Base-by-base conservation (phyloP, 2,113 vertebrate genomes). In the Myotis brandtii region DNA sequence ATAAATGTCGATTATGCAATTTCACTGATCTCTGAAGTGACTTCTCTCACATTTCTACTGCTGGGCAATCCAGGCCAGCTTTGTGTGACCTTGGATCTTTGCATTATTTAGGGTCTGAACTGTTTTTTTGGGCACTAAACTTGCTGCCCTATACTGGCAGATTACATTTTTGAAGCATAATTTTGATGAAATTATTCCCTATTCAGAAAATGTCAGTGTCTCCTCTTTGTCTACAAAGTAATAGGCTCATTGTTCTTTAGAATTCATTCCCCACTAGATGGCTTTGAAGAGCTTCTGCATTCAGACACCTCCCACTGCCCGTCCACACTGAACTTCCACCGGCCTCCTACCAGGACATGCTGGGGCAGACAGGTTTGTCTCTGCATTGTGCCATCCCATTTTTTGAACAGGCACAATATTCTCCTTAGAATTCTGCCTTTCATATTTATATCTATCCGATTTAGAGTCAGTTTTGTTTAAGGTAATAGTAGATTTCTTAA, bases 11-110 rank as follows among this genome's bases (percentile, higher is more conserved):
- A 67, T 25, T 10, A 59, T 40, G 72, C 82, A 75, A 0, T 76
- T 54, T 56, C 88, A 87, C 80, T 48, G 85, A 93, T 89, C 5
- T 62, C 79, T 37, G 5, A 79, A 76, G 37, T 72, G n/a, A 86
- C 10, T 84, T 73, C 56, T 66, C 6, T 75, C 16, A 37, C 23
- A 56, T 37, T 85, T 88, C 13, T 62, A 2, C 40, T 77, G 37
- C 52, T 7, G 8, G 9, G 7, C 6, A 23, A 13, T 40, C 72
- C 77, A 81, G 75, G 64, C 30, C 69, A 86, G n/a, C 46, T 77
- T 94, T 40, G 0, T 3, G 0, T 82, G 76, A 94, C 72, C 52
- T 79, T 82, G 11, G 9, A 2, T 52, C 34, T 72, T n/a, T 69
- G 82, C 37, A 16, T 66, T 62, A 64, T 81, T 86, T 77, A 34